phyloP scores from a whole-genome alignment of 1,140 invertebrate genomes.

The Latrodectus geometricus region DNA sequence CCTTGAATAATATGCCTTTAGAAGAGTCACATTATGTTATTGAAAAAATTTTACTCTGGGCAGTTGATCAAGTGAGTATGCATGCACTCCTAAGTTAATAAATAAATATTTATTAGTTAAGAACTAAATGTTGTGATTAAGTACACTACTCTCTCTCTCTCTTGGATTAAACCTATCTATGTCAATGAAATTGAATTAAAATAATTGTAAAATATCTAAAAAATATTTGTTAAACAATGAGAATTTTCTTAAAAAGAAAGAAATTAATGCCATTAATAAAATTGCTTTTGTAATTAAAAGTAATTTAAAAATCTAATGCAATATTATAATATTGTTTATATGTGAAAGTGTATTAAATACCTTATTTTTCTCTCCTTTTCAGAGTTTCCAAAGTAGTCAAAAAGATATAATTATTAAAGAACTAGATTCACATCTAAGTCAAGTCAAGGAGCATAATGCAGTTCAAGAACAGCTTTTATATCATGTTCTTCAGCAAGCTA shows the following conservation, averaged over 20 bases:
- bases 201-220: no score
- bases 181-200: no score
- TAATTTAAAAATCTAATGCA: no score
- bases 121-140: no score
- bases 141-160: no score
- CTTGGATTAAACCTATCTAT: no score
- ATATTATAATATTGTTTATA: background rate
- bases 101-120: no score
- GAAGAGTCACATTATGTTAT: slow-evolving; percentile 82
- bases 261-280: background rate
- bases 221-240: no score
- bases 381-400: slow-evolving; percentile 81
- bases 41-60: slow-evolving; percentile 81
- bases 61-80: slow-evolving; percentile 75
- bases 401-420: slow-evolving; percentile 81
- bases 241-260: no score
- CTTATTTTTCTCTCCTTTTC: slow-evolving; percentile 14
- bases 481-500: slow-evolving; percentile 58
- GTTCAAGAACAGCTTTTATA: slow-evolving; percentile 84
- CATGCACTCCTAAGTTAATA: no score
- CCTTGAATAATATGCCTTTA: slow-evolving; percentile 64
- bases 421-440: slow-evolving; percentile 79
- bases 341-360: background rate
- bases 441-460: slow-evolving; percentile 81
- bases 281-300: no score